phyloP scores from a whole-genome alignment of 2,113 vertebrate species.

The Xyliphius kryptos region DNA sequence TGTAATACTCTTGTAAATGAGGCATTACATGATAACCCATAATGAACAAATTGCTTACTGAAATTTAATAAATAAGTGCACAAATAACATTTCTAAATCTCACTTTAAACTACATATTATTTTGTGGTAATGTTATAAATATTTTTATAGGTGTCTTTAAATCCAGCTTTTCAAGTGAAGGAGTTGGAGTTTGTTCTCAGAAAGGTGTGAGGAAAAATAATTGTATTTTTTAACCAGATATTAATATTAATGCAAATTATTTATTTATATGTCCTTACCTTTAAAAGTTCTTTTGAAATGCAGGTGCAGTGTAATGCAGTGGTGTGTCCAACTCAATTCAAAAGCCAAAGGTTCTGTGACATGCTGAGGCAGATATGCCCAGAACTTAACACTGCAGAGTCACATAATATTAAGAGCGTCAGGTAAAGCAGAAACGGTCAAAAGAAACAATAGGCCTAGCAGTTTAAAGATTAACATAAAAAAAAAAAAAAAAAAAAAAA shows the following conservation, averaged over 20 bases:
- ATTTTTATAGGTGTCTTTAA: conserved; percentile 75
- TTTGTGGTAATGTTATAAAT: background rate
- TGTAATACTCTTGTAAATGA: background rate
- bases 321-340: conserved; percentile 78
- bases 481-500: no score
- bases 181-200: conserved; percentile 74
- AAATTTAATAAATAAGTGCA: background rate
- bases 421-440: conserved; percentile 56
- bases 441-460: no score
- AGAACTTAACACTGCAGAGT: conserved; percentile 68
- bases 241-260: no score
- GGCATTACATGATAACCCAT: no score
- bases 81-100: background rate
- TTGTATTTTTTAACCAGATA: background rate
- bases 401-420: conserved; percentile 75
- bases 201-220: conserved; percentile 64
- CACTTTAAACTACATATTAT: background rate
- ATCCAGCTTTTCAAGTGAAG: conserved; percentile 79
- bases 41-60: background rate
- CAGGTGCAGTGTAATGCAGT: conserved; percentile 85
- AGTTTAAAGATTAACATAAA: background rate
- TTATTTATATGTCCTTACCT: no score
- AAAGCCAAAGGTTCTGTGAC: conserved; percentile 77
- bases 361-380: conserved; percentile 82
- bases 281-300: background rate